These are phyloP conservation scores for Gandaritis pyraliata DNA, from an alignment of 2,888 invertebrate genomes.

Conservation along the genomic window DNA sequence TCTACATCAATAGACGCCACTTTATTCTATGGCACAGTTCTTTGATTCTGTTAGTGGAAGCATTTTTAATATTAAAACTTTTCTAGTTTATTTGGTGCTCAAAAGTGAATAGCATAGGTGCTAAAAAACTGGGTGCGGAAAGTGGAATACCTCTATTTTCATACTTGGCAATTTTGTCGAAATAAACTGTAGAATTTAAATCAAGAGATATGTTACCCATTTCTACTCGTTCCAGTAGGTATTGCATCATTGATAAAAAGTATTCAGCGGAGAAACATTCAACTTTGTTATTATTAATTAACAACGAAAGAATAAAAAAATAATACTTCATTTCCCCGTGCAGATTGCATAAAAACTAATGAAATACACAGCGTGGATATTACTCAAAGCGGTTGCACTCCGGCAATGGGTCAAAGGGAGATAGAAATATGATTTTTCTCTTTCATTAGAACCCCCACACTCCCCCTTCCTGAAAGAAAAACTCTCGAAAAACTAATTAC, in stretches of 20 bases:
- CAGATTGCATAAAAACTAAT: slow-evolving; percentile 83
- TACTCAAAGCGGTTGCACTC: slow-evolving; percentile 71
- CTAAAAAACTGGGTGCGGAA: too few species aligned
- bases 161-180: too few species aligned
- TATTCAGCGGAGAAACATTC: slow-evolving; percentile 40
- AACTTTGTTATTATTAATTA: slow-evolving; percentile 74
- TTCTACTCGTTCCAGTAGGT: background rate
- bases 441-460: slow-evolving; percentile 64
- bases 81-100: too few species aligned
- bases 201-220: too few species aligned
- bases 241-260: slow-evolving; percentile 14
- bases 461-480: slow-evolving; percentile 83
- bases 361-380: slow-evolving; percentile 82
- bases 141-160: too few species aligned
- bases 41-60: too few species aligned
- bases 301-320: slow-evolving; percentile 72
- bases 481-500: slow-evolving; percentile 86
- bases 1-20: too few species aligned
- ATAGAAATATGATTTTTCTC: slow-evolving; percentile 52
- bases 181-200: too few species aligned
- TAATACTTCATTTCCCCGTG: slow-evolving; percentile 76
- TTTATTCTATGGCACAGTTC: too few species aligned
- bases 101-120: too few species aligned
- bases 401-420: slow-evolving; percentile 59
- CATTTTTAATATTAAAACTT: too few species aligned